A percentile compares a stretch with the other conserved stretches of the same genome.
Evolutionary conservation across 30 jellyfish, hydroid and myxozoan species (phyloP).

Genomic region (Pelagia noctiluca): DNA sequence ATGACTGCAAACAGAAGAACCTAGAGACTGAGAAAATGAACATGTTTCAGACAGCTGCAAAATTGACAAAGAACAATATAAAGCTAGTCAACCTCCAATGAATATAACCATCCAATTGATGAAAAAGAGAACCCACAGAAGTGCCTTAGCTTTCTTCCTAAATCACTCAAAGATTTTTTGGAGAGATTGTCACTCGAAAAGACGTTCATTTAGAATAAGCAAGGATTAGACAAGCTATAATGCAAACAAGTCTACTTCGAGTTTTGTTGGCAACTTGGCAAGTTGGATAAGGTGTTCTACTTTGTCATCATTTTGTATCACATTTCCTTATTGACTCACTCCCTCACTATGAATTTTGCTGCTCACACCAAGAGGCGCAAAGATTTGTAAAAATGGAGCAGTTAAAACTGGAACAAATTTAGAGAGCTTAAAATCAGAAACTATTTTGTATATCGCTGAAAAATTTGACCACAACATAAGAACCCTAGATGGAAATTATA

Average conservation of each 20-base stretch:
- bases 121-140: slow-evolving; percentile 1
- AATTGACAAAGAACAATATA: slow-evolving; percentile 6
- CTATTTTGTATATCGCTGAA: slow-evolving; percentile 53
- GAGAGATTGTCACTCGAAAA: slow-evolving; percentile 1
- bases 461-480: slow-evolving; percentile 58
- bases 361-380: slow-evolving; percentile 37
- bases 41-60: slow-evolving; percentile 26
- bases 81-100: slow-evolving; percentile 10
- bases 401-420: not conserved
- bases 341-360: slow-evolving; percentile 20
- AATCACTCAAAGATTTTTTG: not conserved
- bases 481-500: slow-evolving; percentile 52
- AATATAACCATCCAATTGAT: not conserved
- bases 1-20: slow-evolving; percentile 14
- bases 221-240: slow-evolving; percentile 19
- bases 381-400: slow-evolving; percentile 11
- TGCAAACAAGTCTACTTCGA: slow-evolving; percentile 29
- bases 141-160: slow-evolving; percentile 8
- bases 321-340: slow-evolving; percentile 31
- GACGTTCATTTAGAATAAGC: slow-evolving; percentile 8
- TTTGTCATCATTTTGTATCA: slow-evolving; percentile 35
- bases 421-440: slow-evolving; percentile 11
- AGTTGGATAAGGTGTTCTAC: slow-evolving; percentile 33
- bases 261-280: slow-evolving; percentile 44
- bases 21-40: slow-evolving; percentile 10